phyloP scores from a whole-genome alignment of 2,888 invertebrate species.

The Brachyptera risi region DNA sequence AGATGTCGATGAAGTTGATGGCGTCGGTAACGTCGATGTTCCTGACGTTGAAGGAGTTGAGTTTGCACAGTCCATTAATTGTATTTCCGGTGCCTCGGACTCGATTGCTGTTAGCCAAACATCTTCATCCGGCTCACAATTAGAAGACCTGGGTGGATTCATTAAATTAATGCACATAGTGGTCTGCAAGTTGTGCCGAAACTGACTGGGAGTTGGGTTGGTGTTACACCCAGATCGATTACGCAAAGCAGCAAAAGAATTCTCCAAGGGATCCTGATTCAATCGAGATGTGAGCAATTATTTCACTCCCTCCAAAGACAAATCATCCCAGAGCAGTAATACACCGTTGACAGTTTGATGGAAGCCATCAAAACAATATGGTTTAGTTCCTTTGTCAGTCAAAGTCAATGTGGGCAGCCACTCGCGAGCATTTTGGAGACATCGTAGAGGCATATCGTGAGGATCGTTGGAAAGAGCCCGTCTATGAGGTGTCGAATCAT shows the following conservation, averaged over 20 bases:
- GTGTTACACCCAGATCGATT: conserved; percentile 34
- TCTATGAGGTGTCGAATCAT: conserved; percentile 4
- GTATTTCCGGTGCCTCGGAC: neutral
- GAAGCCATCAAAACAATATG: conserved; percentile 36
- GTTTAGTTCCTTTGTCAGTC: conserved; percentile 15
- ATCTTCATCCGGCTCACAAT: conserved; percentile 27
- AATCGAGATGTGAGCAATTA: conserved; percentile 33
- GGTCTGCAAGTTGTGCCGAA: conserved; percentile 31
- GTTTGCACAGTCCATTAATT: neutral
- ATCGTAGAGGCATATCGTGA: neutral
- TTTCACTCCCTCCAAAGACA: conserved; percentile 27
- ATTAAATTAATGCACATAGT: conserved; percentile 26
- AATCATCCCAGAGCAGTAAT: conserved; percentile 32
- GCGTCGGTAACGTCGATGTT: neutral
- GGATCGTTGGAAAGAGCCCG: conserved; percentile 25
- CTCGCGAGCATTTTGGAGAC: neutral
- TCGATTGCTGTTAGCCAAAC: neutral
- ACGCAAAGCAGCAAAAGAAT: conserved; percentile 34
- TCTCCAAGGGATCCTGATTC: conserved; percentile 37
- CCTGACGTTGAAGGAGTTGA: neutral
- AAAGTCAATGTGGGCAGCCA: neutral
- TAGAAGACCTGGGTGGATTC: conserved; percentile 22
- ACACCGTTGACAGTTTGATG: conserved; percentile 34
- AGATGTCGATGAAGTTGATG: neutral
- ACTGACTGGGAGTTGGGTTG: conserved; percentile 31